Evolutionary conservation across 1,140 invertebrate genomes (phyloP).

Genomic region (Antheraea mylitta): DNA sequence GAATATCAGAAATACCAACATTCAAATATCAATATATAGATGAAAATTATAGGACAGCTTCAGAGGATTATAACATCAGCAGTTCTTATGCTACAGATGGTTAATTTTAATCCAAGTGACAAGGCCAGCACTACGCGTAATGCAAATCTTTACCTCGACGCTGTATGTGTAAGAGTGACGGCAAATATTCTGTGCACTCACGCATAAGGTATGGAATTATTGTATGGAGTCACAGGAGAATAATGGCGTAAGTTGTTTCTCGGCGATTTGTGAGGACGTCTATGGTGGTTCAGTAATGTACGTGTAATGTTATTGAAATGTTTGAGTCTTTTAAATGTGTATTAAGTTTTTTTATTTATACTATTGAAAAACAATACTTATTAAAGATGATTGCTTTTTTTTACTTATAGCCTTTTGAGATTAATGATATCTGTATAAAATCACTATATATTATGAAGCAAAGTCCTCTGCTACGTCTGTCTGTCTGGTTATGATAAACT

Average conservation of each 20-base stretch:
- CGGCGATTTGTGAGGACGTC: not conserved
- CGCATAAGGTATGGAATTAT: slow-evolving; percentile 69
- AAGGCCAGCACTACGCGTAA: slow-evolving; percentile 40
- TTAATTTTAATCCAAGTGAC: slow-evolving; percentile 61
- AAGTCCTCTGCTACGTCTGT: too few species aligned
- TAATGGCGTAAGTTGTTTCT: slow-evolving; percentile 45
- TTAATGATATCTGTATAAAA: too few species aligned
- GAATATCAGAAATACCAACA: not conserved
- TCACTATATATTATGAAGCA: too few species aligned
- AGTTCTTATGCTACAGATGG: slow-evolving; percentile 39
- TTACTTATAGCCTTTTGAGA: too few species aligned
- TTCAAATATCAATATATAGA: not conserved
- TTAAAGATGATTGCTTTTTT: too few species aligned
- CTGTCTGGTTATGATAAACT: too few species aligned
- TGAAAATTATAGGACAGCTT: not conserved
- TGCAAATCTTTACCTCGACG: slow-evolving; percentile 39
- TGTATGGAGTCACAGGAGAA: slow-evolving; percentile 38
- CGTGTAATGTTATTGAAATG: not conserved
- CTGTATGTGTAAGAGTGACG: slow-evolving; percentile 54
- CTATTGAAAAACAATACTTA: too few species aligned
- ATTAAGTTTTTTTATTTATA: too few species aligned
- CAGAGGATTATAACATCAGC: not conserved
- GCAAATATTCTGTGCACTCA: slow-evolving; percentile 68
- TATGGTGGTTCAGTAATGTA: not conserved
- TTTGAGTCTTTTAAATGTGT: not conserved